A percentile compares a stretch with the other conserved stretches of the same genome.
phyloP scores from a whole-genome alignment of 2,888 invertebrate genomes.

The Volucella zonaria region DNA sequence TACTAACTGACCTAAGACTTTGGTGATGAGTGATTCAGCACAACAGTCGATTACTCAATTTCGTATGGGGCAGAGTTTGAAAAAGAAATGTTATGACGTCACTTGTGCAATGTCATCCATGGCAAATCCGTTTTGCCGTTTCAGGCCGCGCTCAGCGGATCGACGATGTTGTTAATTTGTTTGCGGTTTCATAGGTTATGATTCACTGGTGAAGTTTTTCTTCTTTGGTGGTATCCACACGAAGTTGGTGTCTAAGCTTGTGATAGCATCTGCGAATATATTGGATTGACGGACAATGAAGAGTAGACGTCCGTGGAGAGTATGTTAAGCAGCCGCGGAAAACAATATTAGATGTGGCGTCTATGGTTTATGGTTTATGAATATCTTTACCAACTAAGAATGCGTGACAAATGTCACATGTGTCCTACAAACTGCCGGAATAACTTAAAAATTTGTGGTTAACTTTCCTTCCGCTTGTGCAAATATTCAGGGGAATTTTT shows the following conservation, averaged over 20 bases:
- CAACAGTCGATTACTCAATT: constrained; percentile 35
- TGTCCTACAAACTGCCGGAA: no score
- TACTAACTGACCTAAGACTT: background rate
- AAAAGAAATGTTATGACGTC: constrained; percentile 31
- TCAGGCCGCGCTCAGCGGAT: constrained; percentile 12
- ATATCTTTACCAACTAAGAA: no score
- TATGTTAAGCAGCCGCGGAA: no score
- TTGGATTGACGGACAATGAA: no score
- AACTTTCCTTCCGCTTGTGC: no score
- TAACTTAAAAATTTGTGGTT: no score
- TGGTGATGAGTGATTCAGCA: constrained; percentile 20
- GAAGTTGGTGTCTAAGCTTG: background rate
- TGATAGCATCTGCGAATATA: no score
- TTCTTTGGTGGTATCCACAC: constrained; percentile 18
- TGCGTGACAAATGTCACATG: no score
- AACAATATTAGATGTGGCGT: no score
- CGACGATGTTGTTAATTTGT: constrained; percentile 18
- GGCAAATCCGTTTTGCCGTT: constrained; percentile 29
- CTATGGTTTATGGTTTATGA: no score
- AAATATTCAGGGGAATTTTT: no score
- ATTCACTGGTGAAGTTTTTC: constrained; percentile 36
- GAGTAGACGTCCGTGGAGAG: no score
- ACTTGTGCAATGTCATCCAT: constrained; percentile 7
- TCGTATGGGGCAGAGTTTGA: constrained; percentile 7
- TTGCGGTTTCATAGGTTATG: constrained; percentile 45